phyloP scores from a whole-genome alignment of 2,888 invertebrate genomes.

The Linyphia triangularis region DNA sequence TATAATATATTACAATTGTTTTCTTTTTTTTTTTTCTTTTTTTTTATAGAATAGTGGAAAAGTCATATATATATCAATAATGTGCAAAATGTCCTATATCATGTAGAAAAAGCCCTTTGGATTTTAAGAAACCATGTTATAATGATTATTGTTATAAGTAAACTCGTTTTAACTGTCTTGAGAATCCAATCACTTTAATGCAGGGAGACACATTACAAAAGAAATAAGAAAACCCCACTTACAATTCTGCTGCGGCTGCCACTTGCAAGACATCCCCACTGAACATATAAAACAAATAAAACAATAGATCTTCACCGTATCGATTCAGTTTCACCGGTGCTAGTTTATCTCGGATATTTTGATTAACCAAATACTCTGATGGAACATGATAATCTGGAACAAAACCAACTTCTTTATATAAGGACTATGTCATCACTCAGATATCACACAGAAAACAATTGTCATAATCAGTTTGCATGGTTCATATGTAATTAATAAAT shows the following conservation, averaged over 20 bases:
- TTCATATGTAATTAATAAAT: not conserved
- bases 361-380: conserved; percentile 98
- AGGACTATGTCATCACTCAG: conserved; percentile 22
- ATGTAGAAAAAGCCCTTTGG: too few relatives aligned
- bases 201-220: conserved; percentile 73
- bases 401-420: conserved; percentile 63
- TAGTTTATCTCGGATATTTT: conserved; percentile 94
- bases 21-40: too few relatives aligned
- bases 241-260: conserved; percentile 98
- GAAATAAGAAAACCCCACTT: conserved; percentile 81
- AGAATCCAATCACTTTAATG: too few relatives aligned
- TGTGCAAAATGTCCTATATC: too few relatives aligned
- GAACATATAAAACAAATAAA: conserved; percentile 99
- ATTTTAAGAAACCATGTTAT: too few relatives aligned
- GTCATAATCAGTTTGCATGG: too few relatives aligned
- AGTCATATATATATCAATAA: too few relatives aligned
- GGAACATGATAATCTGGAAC: conserved; percentile 94
- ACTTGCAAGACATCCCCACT: conserved; percentile 98
- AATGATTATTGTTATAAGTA: too few relatives aligned
- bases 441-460: not conserved
- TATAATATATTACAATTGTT: too few relatives aligned
- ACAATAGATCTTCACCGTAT: conserved; percentile 98
- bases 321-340: conserved; percentile 97
- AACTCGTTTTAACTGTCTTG: too few relatives aligned
- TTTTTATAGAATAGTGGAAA: too few relatives aligned